Conservation (phyloP, 1,140 invertebrate species). For the Drosophila ananassae region DNA sequence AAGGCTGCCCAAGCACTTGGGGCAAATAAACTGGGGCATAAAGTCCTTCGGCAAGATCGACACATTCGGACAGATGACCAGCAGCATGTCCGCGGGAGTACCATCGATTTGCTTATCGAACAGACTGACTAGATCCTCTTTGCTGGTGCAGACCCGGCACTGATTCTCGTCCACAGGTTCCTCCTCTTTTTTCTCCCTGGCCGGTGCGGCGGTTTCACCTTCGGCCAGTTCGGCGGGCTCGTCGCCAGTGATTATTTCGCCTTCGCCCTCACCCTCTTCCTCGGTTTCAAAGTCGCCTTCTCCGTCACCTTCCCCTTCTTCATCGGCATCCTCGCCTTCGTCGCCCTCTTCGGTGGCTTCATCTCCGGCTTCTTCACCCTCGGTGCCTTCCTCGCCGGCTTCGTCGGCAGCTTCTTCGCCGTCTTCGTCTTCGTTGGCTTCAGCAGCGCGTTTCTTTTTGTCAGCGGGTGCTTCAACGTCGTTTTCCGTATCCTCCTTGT, state of each 20-base stretch:
- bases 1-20: conserved; percentile 66
- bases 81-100: conserved; percentile 76
- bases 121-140: conserved; percentile 68
- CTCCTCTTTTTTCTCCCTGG: conserved; percentile 42
- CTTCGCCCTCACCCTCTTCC: conserved; percentile 51
- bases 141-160: conserved; percentile 77
- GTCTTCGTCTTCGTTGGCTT: background rate
- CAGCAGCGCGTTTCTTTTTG: background rate
- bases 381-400: conserved; percentile 8
- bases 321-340: conserved; percentile 3
- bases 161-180: conserved; percentile 78
- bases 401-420: no score
- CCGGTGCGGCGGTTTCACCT: background rate
- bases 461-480: background rate
- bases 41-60: conserved; percentile 79
- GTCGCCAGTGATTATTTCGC: conserved; percentile 62
- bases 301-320: conserved; percentile 8
- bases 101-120: conserved; percentile 63
- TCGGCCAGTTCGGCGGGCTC: conserved; percentile 31
- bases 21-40: conserved; percentile 82
- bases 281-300: conserved; percentile 32
- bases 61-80: conserved; percentile 74
- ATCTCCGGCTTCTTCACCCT: conserved; percentile 28
- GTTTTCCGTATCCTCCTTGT: conserved; percentile 1
- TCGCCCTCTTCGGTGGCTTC: conserved; percentile 9